Conservation (phyloP, 2,113 vertebrate genomes). For the Phaethon lepturus region DNA sequence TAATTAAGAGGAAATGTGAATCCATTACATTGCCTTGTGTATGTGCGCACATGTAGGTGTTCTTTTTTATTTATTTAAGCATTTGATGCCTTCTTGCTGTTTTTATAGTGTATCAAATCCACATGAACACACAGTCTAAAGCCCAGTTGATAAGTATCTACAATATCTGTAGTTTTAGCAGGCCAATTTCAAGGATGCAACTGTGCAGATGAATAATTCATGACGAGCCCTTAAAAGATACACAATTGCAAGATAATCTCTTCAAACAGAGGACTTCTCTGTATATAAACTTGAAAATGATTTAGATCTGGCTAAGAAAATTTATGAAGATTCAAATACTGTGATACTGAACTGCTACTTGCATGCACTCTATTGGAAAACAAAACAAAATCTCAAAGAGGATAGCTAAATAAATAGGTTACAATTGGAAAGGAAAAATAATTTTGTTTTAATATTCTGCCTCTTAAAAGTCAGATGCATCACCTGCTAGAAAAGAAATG, state of each 20-base stretch:
- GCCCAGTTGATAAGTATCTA: not conserved
- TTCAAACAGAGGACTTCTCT: not conserved
- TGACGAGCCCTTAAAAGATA: not conserved
- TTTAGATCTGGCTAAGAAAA: not conserved
- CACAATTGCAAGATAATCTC: not conserved
- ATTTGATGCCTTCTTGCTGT: slow-evolving; percentile 55
- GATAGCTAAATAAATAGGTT: not conserved
- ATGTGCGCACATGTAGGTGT: not conserved
- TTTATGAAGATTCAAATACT: not conserved
- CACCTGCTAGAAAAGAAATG: not conserved
- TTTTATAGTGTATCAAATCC: slow-evolving; percentile 57
- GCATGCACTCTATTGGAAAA: not conserved
- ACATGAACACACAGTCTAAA: not conserved
- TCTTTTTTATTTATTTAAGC: slow-evolving; percentile 50
- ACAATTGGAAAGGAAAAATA: not conserved
- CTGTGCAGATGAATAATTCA: slow-evolving; percentile 19
- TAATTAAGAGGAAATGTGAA: slow-evolving; percentile 86
- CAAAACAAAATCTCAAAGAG: not conserved
- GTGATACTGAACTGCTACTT: slow-evolving; percentile 24
- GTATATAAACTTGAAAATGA: not conserved
- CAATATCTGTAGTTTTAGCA: not conserved
- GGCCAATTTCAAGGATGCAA: not conserved
- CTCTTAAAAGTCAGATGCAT: not conserved
- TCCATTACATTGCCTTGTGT: slow-evolving; percentile 74
- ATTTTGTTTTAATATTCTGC: not conserved